Conservation (phyloP, 1,140 invertebrate species). For the Bicyclus anynana region DNA sequence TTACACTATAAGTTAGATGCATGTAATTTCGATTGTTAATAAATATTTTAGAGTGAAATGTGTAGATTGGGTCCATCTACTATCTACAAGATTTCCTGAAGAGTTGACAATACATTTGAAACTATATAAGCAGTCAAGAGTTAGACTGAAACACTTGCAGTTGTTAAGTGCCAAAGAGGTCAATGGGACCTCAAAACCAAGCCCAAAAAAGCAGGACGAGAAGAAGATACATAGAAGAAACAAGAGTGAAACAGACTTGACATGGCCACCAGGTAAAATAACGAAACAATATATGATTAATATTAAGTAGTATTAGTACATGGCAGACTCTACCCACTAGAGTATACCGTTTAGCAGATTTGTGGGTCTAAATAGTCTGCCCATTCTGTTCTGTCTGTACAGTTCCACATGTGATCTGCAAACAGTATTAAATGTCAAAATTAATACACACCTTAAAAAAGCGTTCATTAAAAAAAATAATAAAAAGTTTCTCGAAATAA, state of each 20-base stretch:
- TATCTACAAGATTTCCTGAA: slow-evolving; percentile 92
- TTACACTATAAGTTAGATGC: no score
- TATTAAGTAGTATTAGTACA: not conserved
- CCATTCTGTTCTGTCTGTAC: no score
- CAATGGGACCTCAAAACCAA: slow-evolving; percentile 71
- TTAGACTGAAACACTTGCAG: slow-evolving; percentile 64
- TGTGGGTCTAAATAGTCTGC: no score
- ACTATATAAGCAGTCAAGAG: slow-evolving; percentile 87
- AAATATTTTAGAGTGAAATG: slow-evolving; percentile 84
- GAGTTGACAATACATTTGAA: slow-evolving; percentile 93
- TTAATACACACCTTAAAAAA: no score
- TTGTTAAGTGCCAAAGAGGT: slow-evolving; percentile 69
- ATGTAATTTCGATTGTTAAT: not conserved
- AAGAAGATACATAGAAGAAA: slow-evolving; percentile 80
- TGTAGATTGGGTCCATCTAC: slow-evolving; percentile 92
- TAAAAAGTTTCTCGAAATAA: no score
- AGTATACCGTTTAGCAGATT: no score
- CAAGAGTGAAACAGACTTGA: slow-evolving; percentile 85
- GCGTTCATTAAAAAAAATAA: no score
- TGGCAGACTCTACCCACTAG: no score
- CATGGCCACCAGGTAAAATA: slow-evolving; percentile 77
- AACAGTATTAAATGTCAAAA: no score
- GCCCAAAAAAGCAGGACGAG: slow-evolving; percentile 70
- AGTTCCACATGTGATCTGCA: no score
- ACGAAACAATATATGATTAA: slow-evolving; percentile 1